phyloP scores from a whole-genome alignment of 2,797 vertebrate genomes.

The Danionella dracula region DNA sequence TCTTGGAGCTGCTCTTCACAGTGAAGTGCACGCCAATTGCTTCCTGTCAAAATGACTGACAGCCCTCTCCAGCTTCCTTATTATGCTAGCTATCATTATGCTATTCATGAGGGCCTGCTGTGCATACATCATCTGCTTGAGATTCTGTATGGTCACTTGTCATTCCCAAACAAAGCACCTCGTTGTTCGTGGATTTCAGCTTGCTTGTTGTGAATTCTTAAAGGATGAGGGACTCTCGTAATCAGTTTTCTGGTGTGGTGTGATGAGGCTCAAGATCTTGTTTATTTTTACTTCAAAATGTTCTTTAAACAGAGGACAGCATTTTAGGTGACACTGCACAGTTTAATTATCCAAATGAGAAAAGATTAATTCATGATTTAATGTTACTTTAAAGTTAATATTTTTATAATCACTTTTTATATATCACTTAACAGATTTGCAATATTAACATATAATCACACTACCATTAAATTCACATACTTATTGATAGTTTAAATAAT shows the following conservation, averaged over 20 bases:
- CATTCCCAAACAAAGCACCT: background rate
- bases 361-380: too few species aligned
- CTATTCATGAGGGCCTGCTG: background rate
- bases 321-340: too few species aligned
- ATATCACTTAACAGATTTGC: too few species aligned
- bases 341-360: too few species aligned
- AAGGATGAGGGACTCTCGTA: background rate
- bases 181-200: background rate
- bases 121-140: slow-evolving; percentile 3
- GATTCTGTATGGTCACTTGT: slow-evolving; percentile 2
- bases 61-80: background rate
- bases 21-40: background rate
- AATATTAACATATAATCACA: too few species aligned
- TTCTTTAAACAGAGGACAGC: too few species aligned
- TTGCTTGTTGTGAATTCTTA: background rate
- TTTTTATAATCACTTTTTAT: too few species aligned
- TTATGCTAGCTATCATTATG: slow-evolving; percentile 1
- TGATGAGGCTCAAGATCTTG: background rate
- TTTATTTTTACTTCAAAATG: background rate
- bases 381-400: too few species aligned
- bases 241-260: background rate
- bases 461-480: too few species aligned
- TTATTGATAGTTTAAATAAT: too few species aligned
- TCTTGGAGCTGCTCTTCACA: slow-evolving; percentile 6
- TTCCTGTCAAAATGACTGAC: slow-evolving; percentile 13